These are phyloP conservation scores for Carduelis carduelis DNA, from an alignment of 2,797 vertebrate genomes.

Conservation along the genomic window DNA sequence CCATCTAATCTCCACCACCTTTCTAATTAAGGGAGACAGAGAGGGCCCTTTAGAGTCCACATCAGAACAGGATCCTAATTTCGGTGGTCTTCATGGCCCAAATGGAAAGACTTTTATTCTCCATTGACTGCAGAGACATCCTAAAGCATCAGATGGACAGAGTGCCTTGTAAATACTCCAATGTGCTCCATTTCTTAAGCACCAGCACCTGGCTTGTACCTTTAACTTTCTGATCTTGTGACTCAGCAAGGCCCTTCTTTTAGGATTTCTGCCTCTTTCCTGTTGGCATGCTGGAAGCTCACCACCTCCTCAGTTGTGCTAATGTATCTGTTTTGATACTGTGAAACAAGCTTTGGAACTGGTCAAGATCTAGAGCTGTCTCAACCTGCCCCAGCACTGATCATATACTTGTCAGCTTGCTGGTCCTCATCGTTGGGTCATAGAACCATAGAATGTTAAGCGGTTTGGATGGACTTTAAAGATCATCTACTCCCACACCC, in stretches of 20 bases:
- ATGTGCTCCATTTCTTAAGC: neutral
- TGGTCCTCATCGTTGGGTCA: neutral
- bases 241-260: neutral
- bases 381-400: neutral
- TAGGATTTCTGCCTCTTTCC: neutral
- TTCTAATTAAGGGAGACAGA: neutral
- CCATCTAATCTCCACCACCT: neutral
- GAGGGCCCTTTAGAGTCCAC: neutral
- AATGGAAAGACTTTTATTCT: neutral
- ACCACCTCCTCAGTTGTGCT: neutral
- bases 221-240: neutral
- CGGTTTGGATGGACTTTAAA: too few relatives aligned
- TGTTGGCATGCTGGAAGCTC: neutral
- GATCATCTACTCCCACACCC: neutral
- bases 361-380: neutral
- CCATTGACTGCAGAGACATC: neutral
- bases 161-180: neutral
- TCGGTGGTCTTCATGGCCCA: neutral
- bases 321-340: neutral
- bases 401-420: neutral
- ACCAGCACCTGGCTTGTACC: neutral
- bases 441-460: neutral
- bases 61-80: neutral
- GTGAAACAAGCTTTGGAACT: neutral
- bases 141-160: neutral